A percentile compares a stretch with the other conserved stretches of the same genome.
Evolutionary conservation across 2,888 invertebrate species (phyloP).

Genomic region (Drosophila picticornis): DNA sequence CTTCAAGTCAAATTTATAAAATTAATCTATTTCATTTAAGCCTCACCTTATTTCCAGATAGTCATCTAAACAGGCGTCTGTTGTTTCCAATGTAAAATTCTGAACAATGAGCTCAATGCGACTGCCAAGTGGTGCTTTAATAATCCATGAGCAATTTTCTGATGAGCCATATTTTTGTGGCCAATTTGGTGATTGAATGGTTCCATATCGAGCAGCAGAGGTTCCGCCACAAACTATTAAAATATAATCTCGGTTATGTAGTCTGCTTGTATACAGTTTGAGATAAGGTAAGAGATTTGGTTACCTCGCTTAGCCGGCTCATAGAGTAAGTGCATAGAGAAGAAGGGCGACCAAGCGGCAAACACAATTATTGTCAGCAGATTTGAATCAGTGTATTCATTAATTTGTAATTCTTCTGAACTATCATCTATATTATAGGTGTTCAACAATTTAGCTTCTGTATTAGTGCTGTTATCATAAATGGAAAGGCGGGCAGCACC

Average conservation of each 20-base stretch:
- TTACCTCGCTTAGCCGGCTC: conserved; percentile 15
- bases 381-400: conserved; percentile 39
- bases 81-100: conserved; percentile 88
- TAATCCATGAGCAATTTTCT: conserved; percentile 92
- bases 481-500: background rate
- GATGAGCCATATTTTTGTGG: conserved; percentile 89
- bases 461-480: conserved; percentile 61
- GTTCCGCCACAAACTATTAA: conserved; percentile 90
- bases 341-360: fast-evolving
- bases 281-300: background rate
- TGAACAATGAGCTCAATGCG: conserved; percentile 90
- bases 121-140: conserved; percentile 90
- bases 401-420: fast-evolving
- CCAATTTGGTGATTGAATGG: conserved; percentile 92
- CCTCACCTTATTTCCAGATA: conserved; percentile 90
- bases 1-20: background rate
- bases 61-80: conserved; percentile 87
- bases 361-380: conserved; percentile 42
- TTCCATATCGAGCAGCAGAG: conserved; percentile 88
- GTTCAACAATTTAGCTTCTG: conserved; percentile 28
- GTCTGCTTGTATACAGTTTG: background rate
- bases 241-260: background rate
- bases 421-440: fast-evolving
- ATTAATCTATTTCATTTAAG: background rate
- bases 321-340: background rate